A percentile compares a stretch with the other conserved stretches of the same genome.
These are phyloP conservation scores for Otolemur garnettii DNA, from an alignment of 2,113 vertebrate species.

Conservation along the genomic window DNA sequence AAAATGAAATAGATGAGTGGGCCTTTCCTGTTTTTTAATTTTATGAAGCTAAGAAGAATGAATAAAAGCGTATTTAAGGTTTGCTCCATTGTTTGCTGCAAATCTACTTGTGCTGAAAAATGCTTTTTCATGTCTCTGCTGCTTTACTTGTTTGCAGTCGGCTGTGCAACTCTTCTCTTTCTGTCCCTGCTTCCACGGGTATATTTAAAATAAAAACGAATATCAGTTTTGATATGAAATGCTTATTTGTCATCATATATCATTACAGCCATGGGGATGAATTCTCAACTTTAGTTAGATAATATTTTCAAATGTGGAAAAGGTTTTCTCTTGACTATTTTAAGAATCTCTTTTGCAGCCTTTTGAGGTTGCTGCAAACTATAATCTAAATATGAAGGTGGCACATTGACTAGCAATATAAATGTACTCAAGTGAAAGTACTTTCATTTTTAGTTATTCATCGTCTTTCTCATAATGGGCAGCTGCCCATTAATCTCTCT, in stretches of 20 bases:
- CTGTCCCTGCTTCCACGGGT: neutral
- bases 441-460: slow-evolving; percentile 38
- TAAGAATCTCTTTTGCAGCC: neutral
- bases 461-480: slow-evolving; percentile 7
- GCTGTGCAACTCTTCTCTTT: neutral
- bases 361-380: neutral
- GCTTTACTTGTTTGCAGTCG: neutral
- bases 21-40: neutral
- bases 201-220: slow-evolving; percentile 27
- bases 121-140: neutral
- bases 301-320: neutral
- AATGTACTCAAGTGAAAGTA: slow-evolving; percentile 1
- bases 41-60: neutral
- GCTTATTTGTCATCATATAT: neutral
- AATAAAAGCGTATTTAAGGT: neutral
- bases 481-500: no score
- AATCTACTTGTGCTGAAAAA: neutral
- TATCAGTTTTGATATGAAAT: neutral
- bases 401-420: neutral
- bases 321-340: neutral
- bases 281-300: neutral
- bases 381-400: neutral
- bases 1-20: neutral
- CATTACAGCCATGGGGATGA: neutral
- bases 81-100: neutral